phyloP scores from a whole-genome alignment of 2,113 vertebrate genomes.

The Halichoeres trimaculatus region DNA sequence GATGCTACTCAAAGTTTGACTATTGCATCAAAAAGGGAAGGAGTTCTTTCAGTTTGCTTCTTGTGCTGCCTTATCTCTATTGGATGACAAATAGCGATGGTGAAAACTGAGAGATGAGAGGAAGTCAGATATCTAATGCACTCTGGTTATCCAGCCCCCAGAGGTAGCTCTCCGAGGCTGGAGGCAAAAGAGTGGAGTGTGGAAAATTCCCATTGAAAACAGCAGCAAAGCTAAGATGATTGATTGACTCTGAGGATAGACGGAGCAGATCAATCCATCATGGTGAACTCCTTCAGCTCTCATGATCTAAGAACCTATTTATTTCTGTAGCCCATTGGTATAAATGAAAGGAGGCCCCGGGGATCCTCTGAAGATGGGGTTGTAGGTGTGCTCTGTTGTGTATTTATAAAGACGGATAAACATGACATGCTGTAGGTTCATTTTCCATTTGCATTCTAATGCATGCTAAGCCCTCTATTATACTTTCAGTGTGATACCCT shows the following conservation, averaged over 20 bases:
- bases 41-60: conserved; percentile 32
- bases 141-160: conserved; percentile 49
- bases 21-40: not conserved
- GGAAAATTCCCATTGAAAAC: conserved; percentile 69
- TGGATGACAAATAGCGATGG: conserved; percentile 39
- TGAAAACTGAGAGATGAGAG: conserved; percentile 34
- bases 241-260: conserved; percentile 76
- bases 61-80: conserved; percentile 27
- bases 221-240: conserved; percentile 72
- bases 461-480: not conserved
- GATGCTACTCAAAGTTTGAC: conserved; percentile 21
- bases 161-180: conserved; percentile 41
- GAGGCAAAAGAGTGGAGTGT: conserved; percentile 32
- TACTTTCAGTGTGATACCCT: not conserved
- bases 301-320: conserved; percentile 66
- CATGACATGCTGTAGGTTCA: not conserved
- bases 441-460: conserved; percentile 2
- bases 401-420: conserved; percentile 34
- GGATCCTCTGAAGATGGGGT: conserved; percentile 20
- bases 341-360: conserved; percentile 38
- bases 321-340: conserved; percentile 51
- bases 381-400: conserved; percentile 9
- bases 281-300: conserved; percentile 48
- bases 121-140: conserved; percentile 67
- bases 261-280: conserved; percentile 81